Evolutionary conservation across 2,113 vertebrate species (phyloP).

Genomic region (sheep (Ovis aries)): ARS-UI_Ramb_v3.0 NC_056055.1:209002501-209003000

Average conservation of each 20-base stretch:
- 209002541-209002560: neutral
- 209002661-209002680: neutral
- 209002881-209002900: neutral
- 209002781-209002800: neutral
- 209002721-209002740: neutral
- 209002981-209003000: neutral
- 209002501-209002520: neutral
- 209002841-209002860: neutral
- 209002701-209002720: neutral
- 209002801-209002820: neutral
- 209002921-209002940: neutral
- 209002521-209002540: neutral
- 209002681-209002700: neutral
- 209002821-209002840: neutral
- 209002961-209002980: neutral
- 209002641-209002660: neutral
- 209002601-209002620: neutral
- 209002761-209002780: neutral
- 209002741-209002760: neutral
- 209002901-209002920: neutral
- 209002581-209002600: neutral
- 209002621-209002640: neutral
- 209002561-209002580: neutral
- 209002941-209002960: neutral
- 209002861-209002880: neutral